Evolutionary conservation across 1,140 invertebrate species (phyloP).

Genomic region (Drosophila cardini): DNA sequence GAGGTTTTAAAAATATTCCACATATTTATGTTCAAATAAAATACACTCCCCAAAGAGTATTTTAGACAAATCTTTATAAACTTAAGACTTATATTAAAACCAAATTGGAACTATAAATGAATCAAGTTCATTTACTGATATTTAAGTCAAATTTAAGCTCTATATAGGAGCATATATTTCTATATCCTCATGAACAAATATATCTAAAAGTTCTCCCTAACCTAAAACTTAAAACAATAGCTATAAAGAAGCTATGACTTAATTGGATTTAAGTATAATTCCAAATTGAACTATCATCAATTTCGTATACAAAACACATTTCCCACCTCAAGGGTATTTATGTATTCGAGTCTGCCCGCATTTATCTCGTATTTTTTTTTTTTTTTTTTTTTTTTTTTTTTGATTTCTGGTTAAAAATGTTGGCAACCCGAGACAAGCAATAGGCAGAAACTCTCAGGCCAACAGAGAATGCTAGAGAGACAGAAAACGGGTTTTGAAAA

Average conservation of each 20-base stretch:
- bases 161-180: no score
- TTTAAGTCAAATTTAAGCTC: no score
- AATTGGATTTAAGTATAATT: neutral
- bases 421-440: neutral
- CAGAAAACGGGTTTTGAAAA: constrained; percentile 75
- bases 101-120: no score
- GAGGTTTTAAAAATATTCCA: neutral
- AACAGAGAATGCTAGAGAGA: constrained; percentile 11
- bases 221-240: neutral
- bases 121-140: no score
- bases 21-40: no score
- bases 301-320: constrained; percentile 6
- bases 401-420: constrained; percentile 12
- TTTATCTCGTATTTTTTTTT: neutral
- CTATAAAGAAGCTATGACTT: neutral
- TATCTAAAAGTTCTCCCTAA: no score
- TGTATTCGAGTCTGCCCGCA: constrained; percentile 8
- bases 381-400: neutral
- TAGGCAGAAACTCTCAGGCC: constrained; percentile 20
- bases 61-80: neutral
- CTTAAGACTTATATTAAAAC: no score
- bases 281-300: neutral
- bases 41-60: neutral
- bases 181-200: no score
- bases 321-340: constrained; percentile 1